Conservation (phyloP, 2,888 invertebrate species). For the Lasius fuliginosus region DNA sequence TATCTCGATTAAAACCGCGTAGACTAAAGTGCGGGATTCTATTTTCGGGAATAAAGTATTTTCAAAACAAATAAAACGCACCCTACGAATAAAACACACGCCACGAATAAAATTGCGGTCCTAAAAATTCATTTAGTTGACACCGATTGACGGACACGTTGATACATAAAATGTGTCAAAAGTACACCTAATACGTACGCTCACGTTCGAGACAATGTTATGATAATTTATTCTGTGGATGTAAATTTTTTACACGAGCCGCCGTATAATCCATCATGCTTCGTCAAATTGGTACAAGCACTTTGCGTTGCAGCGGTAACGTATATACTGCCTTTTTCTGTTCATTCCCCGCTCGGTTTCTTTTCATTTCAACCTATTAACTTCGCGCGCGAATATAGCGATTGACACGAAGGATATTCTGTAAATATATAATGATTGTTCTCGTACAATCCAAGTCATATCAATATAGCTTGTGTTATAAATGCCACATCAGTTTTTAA, state of each 20-base stretch:
- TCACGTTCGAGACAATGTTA: slow-evolving; percentile 73
- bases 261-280: slow-evolving; percentile 82
- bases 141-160: not conserved
- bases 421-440: slow-evolving; percentile 29
- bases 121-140: not conserved
- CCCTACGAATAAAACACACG: not conserved
- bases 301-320: slow-evolving; percentile 62
- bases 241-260: slow-evolving; percentile 76
- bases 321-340: slow-evolving; percentile 51
- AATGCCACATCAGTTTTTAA: not conserved
- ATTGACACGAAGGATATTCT: slow-evolving; percentile 49
- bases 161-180: slow-evolving; percentile 11
- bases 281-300: slow-evolving; percentile 79
- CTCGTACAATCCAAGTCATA: not conserved
- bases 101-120: not conserved
- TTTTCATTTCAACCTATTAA: slow-evolving; percentile 61
- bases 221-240: slow-evolving; percentile 81
- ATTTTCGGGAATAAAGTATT: slow-evolving; percentile 30
- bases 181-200: slow-evolving; percentile 46
- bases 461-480: not conserved
- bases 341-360: slow-evolving; percentile 40
- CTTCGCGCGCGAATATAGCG: slow-evolving; percentile 64
- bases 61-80: not conserved
- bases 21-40: not conserved
- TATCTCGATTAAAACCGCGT: not conserved